Conservation (phyloP, 2,888 invertebrate species). For the Rhorus exstirpatorius region DNA sequence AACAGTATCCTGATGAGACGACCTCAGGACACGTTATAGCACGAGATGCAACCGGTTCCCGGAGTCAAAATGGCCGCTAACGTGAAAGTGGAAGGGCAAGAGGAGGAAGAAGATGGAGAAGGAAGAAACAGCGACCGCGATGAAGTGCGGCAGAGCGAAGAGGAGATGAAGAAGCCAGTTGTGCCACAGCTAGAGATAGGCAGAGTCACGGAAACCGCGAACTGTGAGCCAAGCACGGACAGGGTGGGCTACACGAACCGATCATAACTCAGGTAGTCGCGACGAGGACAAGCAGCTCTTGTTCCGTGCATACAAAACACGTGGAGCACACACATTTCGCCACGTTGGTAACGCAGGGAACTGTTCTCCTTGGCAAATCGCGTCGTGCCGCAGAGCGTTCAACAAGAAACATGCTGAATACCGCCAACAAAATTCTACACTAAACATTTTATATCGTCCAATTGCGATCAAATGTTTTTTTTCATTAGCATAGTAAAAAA, state of each 20-base stretch:
- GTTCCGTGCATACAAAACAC: conserved; percentile 82
- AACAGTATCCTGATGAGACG: conserved; percentile 39
- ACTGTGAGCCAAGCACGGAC: conserved; percentile 66
- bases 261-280: conserved; percentile 83
- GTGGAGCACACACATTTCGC: conserved; percentile 79
- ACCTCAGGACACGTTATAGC: conserved; percentile 23
- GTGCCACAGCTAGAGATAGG: conserved; percentile 67
- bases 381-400: neutral
- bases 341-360: conserved; percentile 17
- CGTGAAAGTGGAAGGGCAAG: conserved; percentile 28
- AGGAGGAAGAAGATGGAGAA: conserved; percentile 36
- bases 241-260: conserved; percentile 81
- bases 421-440: no score
- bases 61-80: conserved; percentile 79
- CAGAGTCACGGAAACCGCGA: conserved; percentile 47
- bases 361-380: neutral
- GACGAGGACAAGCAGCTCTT: conserved; percentile 81
- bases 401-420: neutral
- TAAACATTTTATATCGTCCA: no score
- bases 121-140: conserved; percentile 1
- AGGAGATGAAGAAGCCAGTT: conserved; percentile 58
- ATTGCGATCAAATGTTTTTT: no score
- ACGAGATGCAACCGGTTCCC: conserved; percentile 76
- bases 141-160: conserved; percentile 10
- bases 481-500: no score